Conservation (phyloP, 2,888 invertebrate species). For the Rhagonycha lutea region DNA sequence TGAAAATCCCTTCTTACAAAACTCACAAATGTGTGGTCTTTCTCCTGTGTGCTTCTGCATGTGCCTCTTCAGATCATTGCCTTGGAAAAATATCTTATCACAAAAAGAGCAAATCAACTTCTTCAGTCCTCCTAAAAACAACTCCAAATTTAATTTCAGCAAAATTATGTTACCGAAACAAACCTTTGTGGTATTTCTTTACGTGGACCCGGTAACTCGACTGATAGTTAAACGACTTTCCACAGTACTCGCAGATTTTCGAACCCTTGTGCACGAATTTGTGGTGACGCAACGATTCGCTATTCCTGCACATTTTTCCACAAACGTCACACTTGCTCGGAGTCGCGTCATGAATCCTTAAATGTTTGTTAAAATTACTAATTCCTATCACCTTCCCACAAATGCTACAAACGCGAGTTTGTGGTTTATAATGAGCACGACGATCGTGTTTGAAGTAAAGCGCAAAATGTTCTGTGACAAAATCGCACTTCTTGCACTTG, state of each 20-base stretch:
- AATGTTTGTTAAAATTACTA: background rate
- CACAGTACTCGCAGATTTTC: background rate
- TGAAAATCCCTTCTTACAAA: constrained; percentile 24
- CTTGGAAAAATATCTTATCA: constrained; percentile 14
- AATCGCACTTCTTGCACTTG: background rate
- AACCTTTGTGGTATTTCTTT: background rate
- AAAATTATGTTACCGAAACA: background rate
- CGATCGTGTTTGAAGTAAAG: background rate
- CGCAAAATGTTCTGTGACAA: background rate
- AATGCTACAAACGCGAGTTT: background rate
- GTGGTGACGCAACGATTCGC: background rate
- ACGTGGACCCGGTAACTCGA: background rate
- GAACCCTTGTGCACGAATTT: background rate
- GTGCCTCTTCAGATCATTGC: constrained; percentile 17
- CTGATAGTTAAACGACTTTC: background rate
- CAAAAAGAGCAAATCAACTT: constrained; percentile 17
- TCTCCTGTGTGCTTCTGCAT: constrained; percentile 25
- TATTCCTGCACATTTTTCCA: background rate
- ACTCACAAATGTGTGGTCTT: constrained; percentile 20
- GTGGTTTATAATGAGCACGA: background rate
- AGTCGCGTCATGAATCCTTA: background rate
- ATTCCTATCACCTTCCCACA: background rate
- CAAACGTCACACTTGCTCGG: background rate
- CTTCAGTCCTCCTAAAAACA: constrained; percentile 1
- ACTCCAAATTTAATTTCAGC: background rate